Percentiles rank a stretch among this genome's conserved stretches.
These are phyloP conservation scores for Patiria pectinifera DNA, from an alignment of 53 echinoderm and acorn worm genomes.

Conservation along the genomic window DNA sequence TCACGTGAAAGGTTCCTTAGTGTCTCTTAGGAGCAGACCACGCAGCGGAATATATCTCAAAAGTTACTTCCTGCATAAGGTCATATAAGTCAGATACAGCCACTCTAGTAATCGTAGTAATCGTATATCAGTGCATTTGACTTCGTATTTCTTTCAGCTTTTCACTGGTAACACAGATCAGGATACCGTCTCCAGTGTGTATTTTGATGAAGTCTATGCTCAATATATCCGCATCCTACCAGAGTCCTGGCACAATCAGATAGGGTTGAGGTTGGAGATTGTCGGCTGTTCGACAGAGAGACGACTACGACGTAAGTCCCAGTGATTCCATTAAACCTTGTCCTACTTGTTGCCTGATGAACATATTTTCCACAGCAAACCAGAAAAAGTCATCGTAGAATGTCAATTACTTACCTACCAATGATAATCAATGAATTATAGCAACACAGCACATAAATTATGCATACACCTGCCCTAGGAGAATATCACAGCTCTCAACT, in stretches of 20 bases:
- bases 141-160: slow-evolving; percentile 49
- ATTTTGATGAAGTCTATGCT: slow-evolving; percentile 80
- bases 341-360: too few relatives aligned
- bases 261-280: slow-evolving; percentile 80
- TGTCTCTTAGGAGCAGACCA: too few relatives aligned
- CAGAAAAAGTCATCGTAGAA: too few relatives aligned
- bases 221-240: slow-evolving; percentile 85
- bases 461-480: too few relatives aligned
- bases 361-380: too few relatives aligned
- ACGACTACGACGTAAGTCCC: slow-evolving; percentile 87
- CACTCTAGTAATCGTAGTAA: not conserved
- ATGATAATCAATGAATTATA: too few relatives aligned
- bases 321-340: not conserved
- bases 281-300: slow-evolving; percentile 86
- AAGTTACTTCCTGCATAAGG: too few relatives aligned
- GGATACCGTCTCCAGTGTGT: slow-evolving; percentile 37
- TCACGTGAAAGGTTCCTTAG: too few relatives aligned
- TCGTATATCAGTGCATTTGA: not conserved
- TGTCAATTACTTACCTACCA: too few relatives aligned
- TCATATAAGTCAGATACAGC: not conserved
- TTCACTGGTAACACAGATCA: slow-evolving; percentile 87
- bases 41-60: too few relatives aligned
- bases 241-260: slow-evolving; percentile 75
- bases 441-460: too few relatives aligned
- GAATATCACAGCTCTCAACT: too few relatives aligned